A percentile compares a stretch with the other conserved stretches of the same genome.
phyloP scores from a whole-genome alignment of 2,113 vertebrate genomes.

The Poeciliopsis turrubarensis region DNA sequence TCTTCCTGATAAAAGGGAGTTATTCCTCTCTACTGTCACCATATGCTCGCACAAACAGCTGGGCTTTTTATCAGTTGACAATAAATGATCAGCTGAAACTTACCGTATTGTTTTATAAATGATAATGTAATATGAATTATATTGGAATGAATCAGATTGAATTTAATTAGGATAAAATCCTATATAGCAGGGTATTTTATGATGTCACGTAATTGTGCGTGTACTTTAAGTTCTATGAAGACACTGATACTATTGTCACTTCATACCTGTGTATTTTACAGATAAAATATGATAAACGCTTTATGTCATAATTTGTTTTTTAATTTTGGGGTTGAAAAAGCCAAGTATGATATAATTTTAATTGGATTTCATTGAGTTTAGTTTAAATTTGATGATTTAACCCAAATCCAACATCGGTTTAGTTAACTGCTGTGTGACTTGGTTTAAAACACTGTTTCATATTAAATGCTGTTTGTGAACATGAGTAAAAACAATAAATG shows the following conservation, averaged over 20 bases:
- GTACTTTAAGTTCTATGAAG: neutral
- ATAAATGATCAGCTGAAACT: neutral
- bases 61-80: neutral
- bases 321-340: neutral
- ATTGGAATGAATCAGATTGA: neutral
- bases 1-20: neutral
- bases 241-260: neutral
- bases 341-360: neutral
- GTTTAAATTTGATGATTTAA: neutral
- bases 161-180: neutral
- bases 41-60: neutral
- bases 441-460: constrained; percentile 15
- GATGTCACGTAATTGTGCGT: neutral
- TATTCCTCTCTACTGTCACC: neutral
- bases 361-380: neutral
- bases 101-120: neutral
- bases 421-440: neutral
- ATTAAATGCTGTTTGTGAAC: constrained; percentile 31
- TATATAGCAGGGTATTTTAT: neutral
- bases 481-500: constrained; percentile 31
- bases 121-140: neutral
- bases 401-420: neutral
- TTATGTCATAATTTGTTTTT: neutral
- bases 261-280: neutral
- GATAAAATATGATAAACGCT: neutral